A percentile compares a stretch with the other conserved stretches of the same genome.
Evolutionary conservation across 2,113 vertebrate genomes (phyloP).

Genomic region (Mormyrus iriodes): DNA sequence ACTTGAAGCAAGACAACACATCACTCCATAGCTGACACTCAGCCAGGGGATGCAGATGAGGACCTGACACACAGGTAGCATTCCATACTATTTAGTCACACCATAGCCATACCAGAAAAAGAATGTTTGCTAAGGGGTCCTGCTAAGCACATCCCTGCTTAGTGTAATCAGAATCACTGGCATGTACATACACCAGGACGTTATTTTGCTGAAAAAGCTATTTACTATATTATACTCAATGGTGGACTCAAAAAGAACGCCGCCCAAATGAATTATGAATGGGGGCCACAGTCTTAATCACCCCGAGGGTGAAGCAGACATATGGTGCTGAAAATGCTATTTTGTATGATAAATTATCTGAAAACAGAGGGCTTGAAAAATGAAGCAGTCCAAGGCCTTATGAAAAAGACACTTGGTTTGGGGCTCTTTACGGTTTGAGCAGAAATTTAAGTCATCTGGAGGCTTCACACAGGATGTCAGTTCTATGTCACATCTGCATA

Average conservation of each 20-base stretch:
- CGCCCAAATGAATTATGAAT: constrained; percentile 7
- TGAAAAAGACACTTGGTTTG: not conserved
- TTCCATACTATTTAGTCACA: not conserved
- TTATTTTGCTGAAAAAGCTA: not conserved
- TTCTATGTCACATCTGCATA: not conserved
- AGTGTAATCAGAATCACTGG: not conserved
- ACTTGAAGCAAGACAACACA: not conserved
- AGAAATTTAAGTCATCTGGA: not conserved
- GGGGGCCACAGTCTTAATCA: not conserved
- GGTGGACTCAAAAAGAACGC: not conserved
- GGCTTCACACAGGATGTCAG: not conserved
- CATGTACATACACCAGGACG: not conserved
- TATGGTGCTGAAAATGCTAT: not conserved
- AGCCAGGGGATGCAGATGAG: not conserved
- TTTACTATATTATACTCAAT: not conserved
- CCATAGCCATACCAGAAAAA: not conserved
- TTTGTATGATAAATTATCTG: not conserved
- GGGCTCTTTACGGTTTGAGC: not conserved
- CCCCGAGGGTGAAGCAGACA: not conserved
- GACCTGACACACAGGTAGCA: not conserved
- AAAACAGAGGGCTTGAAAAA: not conserved
- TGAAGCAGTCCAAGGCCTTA: not conserved
- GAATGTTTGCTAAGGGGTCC: not conserved
- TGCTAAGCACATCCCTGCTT: not conserved
- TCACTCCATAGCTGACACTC: not conserved